phyloP scores from a whole-genome alignment of 2,113 vertebrate genomes.

The Benitochromis conjunctus region DNA sequence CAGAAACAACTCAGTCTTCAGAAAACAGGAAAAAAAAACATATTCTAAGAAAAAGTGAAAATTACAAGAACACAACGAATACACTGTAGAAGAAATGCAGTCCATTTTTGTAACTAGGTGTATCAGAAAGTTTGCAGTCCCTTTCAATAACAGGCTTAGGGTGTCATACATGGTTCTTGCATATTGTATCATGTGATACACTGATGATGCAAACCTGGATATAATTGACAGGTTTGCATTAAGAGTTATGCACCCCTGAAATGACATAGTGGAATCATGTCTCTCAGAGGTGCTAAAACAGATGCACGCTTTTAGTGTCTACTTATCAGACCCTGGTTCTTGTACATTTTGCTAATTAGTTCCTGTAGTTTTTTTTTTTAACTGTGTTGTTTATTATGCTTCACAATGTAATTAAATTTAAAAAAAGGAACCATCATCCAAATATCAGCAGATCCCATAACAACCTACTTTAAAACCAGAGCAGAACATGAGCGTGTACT shows the following conservation, averaged over 20 bases:
- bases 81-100: background rate
- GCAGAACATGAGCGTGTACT: background rate
- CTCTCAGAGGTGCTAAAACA: background rate
- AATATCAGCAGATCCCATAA: background rate
- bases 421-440: background rate
- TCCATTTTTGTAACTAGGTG: background rate
- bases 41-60: background rate
- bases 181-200: background rate
- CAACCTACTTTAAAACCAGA: background rate
- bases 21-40: background rate
- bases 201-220: background rate
- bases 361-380: background rate
- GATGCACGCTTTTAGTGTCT: background rate
- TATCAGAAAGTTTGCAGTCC: background rate
- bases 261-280: background rate
- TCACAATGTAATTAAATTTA: background rate
- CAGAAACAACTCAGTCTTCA: background rate
- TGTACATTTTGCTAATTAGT: background rate
- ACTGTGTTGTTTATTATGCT: background rate
- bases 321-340: background rate
- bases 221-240: background rate
- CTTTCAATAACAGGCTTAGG: background rate
- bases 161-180: background rate
- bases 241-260: background rate
- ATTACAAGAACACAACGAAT: background rate